Percentiles rank a stretch among this genome's conserved stretches.
Conservation (phyloP, 2,888 invertebrate species). For the Steinernema hermaphroditum region DNA sequence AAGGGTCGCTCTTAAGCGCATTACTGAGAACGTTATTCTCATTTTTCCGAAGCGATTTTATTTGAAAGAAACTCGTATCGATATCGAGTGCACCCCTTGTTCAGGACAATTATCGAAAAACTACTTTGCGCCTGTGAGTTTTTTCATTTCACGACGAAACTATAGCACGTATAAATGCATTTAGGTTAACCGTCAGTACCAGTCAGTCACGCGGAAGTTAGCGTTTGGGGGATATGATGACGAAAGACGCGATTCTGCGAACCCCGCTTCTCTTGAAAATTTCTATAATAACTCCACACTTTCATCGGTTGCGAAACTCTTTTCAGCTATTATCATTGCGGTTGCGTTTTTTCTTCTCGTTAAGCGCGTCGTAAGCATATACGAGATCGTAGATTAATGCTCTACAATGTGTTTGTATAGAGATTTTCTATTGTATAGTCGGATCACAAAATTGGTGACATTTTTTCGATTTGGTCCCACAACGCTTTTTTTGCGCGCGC, state of each 20-base stretch:
- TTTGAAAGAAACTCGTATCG: neutral
- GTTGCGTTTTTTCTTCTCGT: neutral
- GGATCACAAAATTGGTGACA: too few species aligned
- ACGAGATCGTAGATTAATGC: neutral
- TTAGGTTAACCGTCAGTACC: constrained; percentile 10
- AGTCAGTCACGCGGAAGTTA: neutral
- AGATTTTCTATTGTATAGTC: too few species aligned
- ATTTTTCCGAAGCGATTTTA: neutral
- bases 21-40: neutral
- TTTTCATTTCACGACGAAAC: neutral
- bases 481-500: too few species aligned
- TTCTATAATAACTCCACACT: constrained; percentile 5
- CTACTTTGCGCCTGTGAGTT: neutral
- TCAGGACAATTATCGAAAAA: neutral
- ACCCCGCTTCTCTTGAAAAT: neutral
- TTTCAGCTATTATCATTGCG: constrained; percentile 12
- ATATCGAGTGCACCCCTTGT: neutral
- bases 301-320: constrained; percentile 2
- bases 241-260: neutral
- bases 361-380: neutral
- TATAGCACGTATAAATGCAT: neutral
- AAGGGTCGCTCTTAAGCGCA: neutral
- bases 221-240: constrained; percentile 21
- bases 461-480: too few species aligned
- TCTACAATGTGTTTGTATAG: too few species aligned